These are phyloP conservation scores for Salpingus planirostris DNA, from an alignment of 2,888 invertebrate species.

Conservation along the genomic window DNA sequence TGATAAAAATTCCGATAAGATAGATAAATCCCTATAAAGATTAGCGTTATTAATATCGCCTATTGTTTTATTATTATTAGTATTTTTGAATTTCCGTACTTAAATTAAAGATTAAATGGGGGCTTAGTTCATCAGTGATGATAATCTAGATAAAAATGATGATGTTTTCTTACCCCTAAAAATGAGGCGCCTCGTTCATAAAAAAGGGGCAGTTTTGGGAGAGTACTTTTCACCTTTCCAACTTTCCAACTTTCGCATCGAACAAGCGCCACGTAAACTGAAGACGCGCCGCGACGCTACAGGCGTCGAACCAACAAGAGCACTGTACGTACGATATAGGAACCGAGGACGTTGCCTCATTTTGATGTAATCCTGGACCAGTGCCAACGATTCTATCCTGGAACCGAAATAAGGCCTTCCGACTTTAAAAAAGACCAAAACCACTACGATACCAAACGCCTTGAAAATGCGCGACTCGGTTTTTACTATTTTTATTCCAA, in stretches of 20 bases:
- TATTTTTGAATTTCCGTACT: too few relatives aligned
- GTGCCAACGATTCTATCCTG: slow-evolving; percentile 21
- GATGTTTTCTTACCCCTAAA: too few relatives aligned
- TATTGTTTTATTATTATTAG: too few relatives aligned
- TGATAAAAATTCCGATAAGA: too few relatives aligned
- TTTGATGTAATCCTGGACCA: slow-evolving; percentile 18
- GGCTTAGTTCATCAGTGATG: too few relatives aligned
- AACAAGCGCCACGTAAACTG: slow-evolving; percentile 6
- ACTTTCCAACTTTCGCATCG: background rate
- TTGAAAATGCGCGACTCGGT: background rate
- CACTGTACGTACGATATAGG: slow-evolving; percentile 12
- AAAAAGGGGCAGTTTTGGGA: slow-evolving; percentile 4
- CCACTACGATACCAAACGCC: background rate
- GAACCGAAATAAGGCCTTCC: slow-evolving; percentile 9
- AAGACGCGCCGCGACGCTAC: slow-evolving; percentile 11
- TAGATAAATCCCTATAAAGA: too few relatives aligned
- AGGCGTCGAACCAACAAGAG: slow-evolving; percentile 11
- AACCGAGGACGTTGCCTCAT: slow-evolving; percentile 16
- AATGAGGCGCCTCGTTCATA: slow-evolving; percentile 1
- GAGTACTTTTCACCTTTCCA: too few relatives aligned
- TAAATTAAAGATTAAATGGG: too few relatives aligned
- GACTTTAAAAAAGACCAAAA: slow-evolving; percentile 4
- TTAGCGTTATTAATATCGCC: too few relatives aligned
- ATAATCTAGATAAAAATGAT: too few relatives aligned
- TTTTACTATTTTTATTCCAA: slow-evolving; percentile 3